Conservation (phyloP, 2,113 vertebrate genomes). For the Pteruthius melanotis region DNA sequence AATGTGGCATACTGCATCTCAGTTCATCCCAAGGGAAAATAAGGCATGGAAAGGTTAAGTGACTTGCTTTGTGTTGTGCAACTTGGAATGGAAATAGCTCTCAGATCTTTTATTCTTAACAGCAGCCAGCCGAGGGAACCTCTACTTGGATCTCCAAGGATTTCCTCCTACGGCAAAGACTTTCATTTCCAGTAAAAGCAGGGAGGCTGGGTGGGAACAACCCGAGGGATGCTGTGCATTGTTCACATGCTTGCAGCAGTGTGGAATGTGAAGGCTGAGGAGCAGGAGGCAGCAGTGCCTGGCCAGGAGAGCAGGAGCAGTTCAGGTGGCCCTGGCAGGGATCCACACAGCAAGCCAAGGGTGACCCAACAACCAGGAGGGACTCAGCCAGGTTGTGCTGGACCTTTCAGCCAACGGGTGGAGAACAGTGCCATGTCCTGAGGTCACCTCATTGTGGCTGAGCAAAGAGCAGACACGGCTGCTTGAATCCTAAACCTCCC, state of each 20-base stretch:
- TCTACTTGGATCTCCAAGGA: neutral
- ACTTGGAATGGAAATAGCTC: neutral
- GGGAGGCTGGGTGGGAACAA: neutral
- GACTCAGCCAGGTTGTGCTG: neutral
- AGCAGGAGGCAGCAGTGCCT: neutral
- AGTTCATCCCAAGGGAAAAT: neutral
- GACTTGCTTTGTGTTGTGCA: neutral
- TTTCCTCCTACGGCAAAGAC: neutral
- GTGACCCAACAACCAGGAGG: neutral
- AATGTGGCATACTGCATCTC: accelerated
- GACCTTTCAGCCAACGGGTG: neutral
- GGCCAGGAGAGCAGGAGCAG: neutral
- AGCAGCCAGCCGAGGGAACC: neutral
- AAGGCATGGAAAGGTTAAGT: neutral
- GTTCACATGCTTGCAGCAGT: neutral
- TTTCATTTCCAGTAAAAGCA: neutral
- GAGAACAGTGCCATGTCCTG: neutral
- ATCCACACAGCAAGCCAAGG: neutral
- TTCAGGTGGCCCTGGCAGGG: conserved; percentile 12
- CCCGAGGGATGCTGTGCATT: conserved; percentile 18
- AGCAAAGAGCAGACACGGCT: neutral
- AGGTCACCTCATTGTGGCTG: neutral
- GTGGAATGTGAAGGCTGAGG: conserved; percentile 25
- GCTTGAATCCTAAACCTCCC: neutral
- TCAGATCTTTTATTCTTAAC: neutral